phyloP scores from a whole-genome alignment of 2,888 invertebrate genomes.

The Scaptomyza cyrtandrae region DNA sequence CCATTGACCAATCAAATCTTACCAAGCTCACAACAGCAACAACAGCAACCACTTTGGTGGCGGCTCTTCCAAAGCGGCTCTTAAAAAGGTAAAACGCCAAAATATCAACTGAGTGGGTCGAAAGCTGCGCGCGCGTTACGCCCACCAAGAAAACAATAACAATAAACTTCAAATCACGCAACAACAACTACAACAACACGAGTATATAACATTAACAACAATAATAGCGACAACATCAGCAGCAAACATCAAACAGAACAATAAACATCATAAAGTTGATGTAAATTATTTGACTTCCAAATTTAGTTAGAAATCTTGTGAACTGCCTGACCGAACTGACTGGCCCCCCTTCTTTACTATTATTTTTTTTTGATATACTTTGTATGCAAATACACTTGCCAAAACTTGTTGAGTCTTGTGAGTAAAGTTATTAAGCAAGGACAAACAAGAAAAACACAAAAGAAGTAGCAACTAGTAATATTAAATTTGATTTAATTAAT shows the following conservation, averaged over 20 bases:
- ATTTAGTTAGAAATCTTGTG: slow-evolving; percentile 77
- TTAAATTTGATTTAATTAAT: too few relatives aligned
- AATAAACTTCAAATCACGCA: slow-evolving; percentile 77
- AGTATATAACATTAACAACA: slow-evolving; percentile 41
- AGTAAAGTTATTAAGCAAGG: too few relatives aligned
- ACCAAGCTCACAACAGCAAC: slow-evolving; percentile 45
- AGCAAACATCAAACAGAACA: slow-evolving; percentile 46
- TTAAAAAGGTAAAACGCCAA: slow-evolving; percentile 71
- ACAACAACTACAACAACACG: slow-evolving; percentile 32
- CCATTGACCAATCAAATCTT: slow-evolving; percentile 71
- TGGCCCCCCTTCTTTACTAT: slow-evolving; percentile 25
- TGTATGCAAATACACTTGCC: slow-evolving; percentile 31
- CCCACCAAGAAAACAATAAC: slow-evolving; percentile 64
- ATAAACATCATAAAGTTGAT: slow-evolving; percentile 69
- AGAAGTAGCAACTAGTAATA: too few relatives aligned
- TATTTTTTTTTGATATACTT: neutral
- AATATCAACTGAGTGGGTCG: slow-evolving; percentile 61
- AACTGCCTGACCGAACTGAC: slow-evolving; percentile 33
- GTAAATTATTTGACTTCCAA: slow-evolving; percentile 80
- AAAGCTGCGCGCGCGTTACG: slow-evolving; percentile 68
- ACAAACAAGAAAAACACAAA: too few relatives aligned
- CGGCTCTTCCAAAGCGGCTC: slow-evolving; percentile 65
- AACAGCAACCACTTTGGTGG: slow-evolving; percentile 40
- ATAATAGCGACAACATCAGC: slow-evolving; percentile 21
- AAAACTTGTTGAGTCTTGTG: neutral